Conservation (phyloP, 2,113 vertebrate species). For the Galbula dea region DNA sequence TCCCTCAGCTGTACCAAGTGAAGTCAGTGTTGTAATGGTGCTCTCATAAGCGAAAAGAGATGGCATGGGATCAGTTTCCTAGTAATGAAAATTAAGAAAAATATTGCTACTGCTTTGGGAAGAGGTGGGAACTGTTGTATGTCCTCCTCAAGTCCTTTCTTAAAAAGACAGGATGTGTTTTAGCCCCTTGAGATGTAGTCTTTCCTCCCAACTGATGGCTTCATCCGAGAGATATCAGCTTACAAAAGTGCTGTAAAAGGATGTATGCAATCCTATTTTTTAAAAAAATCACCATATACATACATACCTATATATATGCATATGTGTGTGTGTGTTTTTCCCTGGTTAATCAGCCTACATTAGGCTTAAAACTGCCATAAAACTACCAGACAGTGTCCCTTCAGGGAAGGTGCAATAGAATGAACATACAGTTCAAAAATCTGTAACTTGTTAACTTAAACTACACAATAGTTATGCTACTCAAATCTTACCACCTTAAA, state of each 20-base stretch:
- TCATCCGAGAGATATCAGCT: neutral
- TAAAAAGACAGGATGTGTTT: neutral
- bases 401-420: constrained; percentile 67
- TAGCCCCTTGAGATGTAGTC: neutral
- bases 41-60: neutral
- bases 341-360: constrained; percentile 44
- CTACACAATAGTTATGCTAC: constrained; percentile 67
- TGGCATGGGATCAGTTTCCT: neutral
- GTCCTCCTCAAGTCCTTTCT: neutral
- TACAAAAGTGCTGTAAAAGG: constrained; percentile 5
- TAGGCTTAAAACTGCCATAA: constrained; percentile 55
- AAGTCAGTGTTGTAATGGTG: neutral
- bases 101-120: neutral
- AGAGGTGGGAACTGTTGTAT: neutral
- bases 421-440: constrained; percentile 64
- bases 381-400: constrained; percentile 64
- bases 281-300: neutral
- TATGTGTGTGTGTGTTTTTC: neutral
- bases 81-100: neutral
- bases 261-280: neutral
- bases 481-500: constrained; percentile 69
- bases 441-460: constrained; percentile 67
- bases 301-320: neutral
- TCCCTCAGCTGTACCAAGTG: neutral
- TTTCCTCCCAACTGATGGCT: constrained; percentile 25